Conservation (phyloP, 2,113 vertebrate species). For the Phrynosoma platyrhinos region DNA sequence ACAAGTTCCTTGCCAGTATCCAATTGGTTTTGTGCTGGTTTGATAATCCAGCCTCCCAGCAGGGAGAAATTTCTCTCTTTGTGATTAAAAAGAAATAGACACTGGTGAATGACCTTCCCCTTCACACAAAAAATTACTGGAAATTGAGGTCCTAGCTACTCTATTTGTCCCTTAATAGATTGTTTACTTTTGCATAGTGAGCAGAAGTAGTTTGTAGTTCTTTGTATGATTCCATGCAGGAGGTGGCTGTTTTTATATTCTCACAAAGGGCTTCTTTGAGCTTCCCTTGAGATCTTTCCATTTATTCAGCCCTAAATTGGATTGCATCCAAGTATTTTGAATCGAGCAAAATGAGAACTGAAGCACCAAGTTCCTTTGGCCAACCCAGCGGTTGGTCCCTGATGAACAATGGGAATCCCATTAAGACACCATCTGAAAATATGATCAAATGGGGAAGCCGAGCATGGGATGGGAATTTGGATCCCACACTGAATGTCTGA, state of each 20-base stretch:
- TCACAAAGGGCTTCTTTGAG: conserved; percentile 21
- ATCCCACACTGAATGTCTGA: not conserved
- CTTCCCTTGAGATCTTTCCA: conserved; percentile 13
- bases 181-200: conserved; percentile 46
- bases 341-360: not conserved
- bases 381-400: not conserved
- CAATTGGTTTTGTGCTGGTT: not conserved
- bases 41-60: conserved; percentile 12
- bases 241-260: conserved; percentile 1
- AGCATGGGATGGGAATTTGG: not conserved
- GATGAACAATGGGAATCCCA: not conserved
- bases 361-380: not conserved
- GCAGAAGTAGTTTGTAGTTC: not conserved
- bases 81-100: conserved; percentile 34
- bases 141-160: not conserved
- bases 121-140: not conserved
- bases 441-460: not conserved
- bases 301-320: conserved; percentile 3
- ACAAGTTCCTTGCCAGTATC: not conserved
- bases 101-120: not conserved
- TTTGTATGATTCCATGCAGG: not conserved
- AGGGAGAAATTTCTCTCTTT: conserved; percentile 38
- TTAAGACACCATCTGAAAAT: not conserved
- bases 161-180: not conserved
- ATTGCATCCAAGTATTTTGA: not conserved